Conservation (phyloP, 2,888 invertebrate genomes). For the Mesorhabditis belari region DNA sequence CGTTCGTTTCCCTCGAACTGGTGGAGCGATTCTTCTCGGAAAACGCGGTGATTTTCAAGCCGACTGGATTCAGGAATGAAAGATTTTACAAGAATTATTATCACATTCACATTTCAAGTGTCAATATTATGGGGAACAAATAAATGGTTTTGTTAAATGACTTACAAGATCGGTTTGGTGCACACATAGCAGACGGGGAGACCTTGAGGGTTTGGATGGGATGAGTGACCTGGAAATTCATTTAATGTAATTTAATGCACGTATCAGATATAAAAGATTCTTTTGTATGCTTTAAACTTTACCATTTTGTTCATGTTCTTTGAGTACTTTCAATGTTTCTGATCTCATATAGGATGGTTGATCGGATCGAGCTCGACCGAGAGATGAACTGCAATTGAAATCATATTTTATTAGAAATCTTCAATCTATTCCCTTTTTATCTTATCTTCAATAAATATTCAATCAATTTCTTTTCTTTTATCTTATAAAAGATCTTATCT, state of each 20-base stretch:
- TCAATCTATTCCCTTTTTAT: too few species aligned
- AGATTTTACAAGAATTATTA: neutral
- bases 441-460: too few species aligned
- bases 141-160: too few species aligned
- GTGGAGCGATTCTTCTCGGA: slow-evolving; percentile 30
- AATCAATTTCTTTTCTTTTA: too few species aligned
- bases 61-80: neutral
- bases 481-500: too few species aligned
- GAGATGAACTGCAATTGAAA: neutral
- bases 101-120: too few species aligned
- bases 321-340: slow-evolving; percentile 43
- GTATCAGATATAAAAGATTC: too few species aligned
- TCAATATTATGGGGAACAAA: too few species aligned
- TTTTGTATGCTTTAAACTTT: slow-evolving; percentile 59
- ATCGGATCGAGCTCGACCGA: slow-evolving; percentile 6
- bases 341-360: slow-evolving; percentile 41
- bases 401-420: too few species aligned
- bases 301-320: slow-evolving; percentile 34
- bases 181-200: slow-evolving; percentile 91
- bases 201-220: slow-evolving; percentile 61
- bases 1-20: slow-evolving; percentile 20
- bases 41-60: neutral
- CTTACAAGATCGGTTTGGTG: slow-evolving; percentile 95
- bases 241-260: too few species aligned
- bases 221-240: slow-evolving; percentile 63